A percentile compares a stretch with the other conserved stretches of the same genome.
Conservation (phyloP, 2,888 invertebrate genomes). For the Parochlus steinenii region DNA sequence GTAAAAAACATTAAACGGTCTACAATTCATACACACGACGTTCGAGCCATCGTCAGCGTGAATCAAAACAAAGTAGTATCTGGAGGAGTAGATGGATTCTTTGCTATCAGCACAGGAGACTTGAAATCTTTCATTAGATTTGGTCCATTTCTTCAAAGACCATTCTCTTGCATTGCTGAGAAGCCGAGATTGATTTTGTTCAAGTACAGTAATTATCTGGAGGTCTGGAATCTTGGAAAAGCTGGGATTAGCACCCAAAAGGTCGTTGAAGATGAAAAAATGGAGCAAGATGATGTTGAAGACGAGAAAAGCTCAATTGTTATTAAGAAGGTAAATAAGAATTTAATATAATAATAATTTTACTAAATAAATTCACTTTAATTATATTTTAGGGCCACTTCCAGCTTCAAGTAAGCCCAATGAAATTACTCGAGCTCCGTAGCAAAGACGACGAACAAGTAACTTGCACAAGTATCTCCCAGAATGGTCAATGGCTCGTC, state of each 20-base stretch:
- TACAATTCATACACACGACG: constrained; percentile 70
- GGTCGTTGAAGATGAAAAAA: constrained; percentile 18
- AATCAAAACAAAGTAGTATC: constrained; percentile 50
- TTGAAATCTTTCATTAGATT: constrained; percentile 46
- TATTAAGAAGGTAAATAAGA: constrained; percentile 18
- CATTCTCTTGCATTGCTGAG: constrained; percentile 37
- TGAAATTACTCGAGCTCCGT: constrained; percentile 51
- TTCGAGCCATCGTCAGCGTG: constrained; percentile 49
- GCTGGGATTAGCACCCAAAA: constrained; percentile 21
- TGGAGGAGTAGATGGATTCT: constrained; percentile 66
- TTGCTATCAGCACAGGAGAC: constrained; percentile 37
- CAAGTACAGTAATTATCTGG: constrained; percentile 42
- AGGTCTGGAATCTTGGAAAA: constrained; percentile 44
- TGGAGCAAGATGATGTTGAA: constrained; percentile 18
- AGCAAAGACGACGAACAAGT: constrained; percentile 49
- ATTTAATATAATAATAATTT: constrained; percentile 22
- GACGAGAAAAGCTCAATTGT: constrained; percentile 14
- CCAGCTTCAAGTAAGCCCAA: no score
- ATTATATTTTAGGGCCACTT: constrained; percentile 25
- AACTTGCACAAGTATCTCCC: constrained; percentile 50
- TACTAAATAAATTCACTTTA: constrained; percentile 12
- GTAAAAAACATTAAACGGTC: constrained; percentile 61
- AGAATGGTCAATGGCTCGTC: constrained; percentile 51
- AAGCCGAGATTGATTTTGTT: constrained; percentile 39
- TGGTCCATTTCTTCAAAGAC: constrained; percentile 50